Conservation (phyloP, 2,797 vertebrate species). For the Halcyon leucocephala region DNA sequence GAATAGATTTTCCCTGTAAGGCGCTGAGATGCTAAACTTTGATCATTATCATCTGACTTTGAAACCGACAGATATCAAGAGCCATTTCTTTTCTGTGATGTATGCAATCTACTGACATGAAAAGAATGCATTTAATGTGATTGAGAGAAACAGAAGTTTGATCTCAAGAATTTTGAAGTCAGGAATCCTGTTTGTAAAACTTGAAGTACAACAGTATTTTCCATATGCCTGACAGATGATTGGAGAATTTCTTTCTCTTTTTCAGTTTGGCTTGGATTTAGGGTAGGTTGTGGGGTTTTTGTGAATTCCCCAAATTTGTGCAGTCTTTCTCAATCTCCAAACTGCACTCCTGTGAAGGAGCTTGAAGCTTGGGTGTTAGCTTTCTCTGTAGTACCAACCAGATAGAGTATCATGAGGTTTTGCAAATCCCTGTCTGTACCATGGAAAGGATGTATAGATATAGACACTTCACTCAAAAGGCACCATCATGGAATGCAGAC, state of each 20-base stretch:
- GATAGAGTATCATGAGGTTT: not conserved
- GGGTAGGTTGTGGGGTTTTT: not conserved
- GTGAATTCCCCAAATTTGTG: not conserved
- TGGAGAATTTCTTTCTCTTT: not conserved
- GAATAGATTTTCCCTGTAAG: conserved; percentile 57
- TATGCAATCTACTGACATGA: not conserved
- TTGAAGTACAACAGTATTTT: not conserved
- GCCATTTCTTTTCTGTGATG: not conserved
- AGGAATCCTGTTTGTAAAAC: conserved; percentile 30
- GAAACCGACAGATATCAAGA: conserved; percentile 34
- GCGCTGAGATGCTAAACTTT: conserved; percentile 21
- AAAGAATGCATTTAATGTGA: conserved; percentile 9
- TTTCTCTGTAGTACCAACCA: not conserved
- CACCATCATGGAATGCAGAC: rapidly evolving
- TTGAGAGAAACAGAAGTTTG: conserved; percentile 20
- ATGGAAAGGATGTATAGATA: not conserved
- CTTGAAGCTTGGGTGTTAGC: not conserved
- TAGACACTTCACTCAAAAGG: not conserved
- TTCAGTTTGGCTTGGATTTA: not conserved
- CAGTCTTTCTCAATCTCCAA: not conserved
- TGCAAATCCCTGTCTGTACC: not conserved
- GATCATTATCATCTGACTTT: conserved; percentile 34
- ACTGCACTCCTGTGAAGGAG: not conserved
- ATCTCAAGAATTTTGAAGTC: not conserved
- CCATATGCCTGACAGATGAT: not conserved